Evolutionary conservation across 2,113 vertebrate genomes (phyloP).

Genomic region (Asarcornis scutulata): DNA sequence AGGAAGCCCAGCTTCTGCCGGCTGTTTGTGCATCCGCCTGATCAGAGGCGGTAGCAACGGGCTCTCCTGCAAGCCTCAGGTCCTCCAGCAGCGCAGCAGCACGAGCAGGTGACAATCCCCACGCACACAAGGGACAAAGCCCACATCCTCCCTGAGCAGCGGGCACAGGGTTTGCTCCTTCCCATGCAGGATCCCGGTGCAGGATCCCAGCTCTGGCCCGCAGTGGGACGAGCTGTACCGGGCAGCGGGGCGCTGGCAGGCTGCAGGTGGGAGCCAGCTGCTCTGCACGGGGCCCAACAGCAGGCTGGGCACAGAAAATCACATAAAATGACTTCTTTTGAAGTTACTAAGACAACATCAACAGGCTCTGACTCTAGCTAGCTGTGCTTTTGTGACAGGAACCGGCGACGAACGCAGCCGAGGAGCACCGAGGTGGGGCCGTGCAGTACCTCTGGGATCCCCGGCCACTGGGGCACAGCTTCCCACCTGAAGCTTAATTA

Average conservation of each 20-base stretch:
- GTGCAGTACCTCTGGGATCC: background rate
- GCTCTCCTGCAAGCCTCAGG: background rate
- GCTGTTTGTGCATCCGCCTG: rapidly evolving
- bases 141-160: rapidly evolving
- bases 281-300: background rate
- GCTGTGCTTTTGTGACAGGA: background rate
- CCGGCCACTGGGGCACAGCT: background rate
- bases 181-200: rapidly evolving
- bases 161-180: rapidly evolving
- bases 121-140: background rate
- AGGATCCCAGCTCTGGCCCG: too few relatives aligned
- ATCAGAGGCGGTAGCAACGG: rapidly evolving
- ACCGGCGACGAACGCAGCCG: background rate
- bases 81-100: rapidly evolving
- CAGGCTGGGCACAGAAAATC: background rate
- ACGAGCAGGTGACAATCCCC: background rate
- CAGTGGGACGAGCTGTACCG: too few relatives aligned
- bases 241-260: background rate
- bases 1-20: background rate
- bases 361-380: background rate
- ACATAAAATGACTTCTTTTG: too few relatives aligned
- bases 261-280: background rate
- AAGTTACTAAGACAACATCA: background rate
- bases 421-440: background rate
- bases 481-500: background rate